Conservation (phyloP, 2,888 invertebrate species). For the Cephus rjabovi region DNA sequence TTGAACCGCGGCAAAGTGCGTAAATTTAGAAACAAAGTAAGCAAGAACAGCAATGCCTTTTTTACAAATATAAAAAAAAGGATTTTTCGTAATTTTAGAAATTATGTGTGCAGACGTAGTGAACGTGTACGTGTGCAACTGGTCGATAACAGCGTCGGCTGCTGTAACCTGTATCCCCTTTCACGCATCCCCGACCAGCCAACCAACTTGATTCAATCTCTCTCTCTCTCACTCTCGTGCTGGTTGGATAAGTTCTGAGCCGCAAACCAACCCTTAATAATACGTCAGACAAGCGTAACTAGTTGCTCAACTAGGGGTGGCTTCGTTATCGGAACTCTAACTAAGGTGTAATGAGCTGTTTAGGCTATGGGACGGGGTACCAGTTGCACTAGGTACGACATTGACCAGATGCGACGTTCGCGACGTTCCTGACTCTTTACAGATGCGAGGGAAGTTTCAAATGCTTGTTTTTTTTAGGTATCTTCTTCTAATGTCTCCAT, state of each 20-base stretch:
- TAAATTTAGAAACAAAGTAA: too few relatives aligned
- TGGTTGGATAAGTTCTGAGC: conserved; percentile 5
- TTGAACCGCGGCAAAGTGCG: too few relatives aligned
- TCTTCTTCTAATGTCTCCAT: neutral
- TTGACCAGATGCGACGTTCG: conserved; percentile 14
- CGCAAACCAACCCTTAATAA: conserved; percentile 22
- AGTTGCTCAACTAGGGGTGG: conserved; percentile 23
- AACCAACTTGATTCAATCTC: conserved; percentile 9
- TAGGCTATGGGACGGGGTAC: neutral
- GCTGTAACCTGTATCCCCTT: conserved; percentile 43
- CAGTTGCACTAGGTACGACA: conserved; percentile 21
- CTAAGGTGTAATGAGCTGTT: neutral
- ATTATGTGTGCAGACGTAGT: conserved; percentile 26
- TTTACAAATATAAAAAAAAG: neutral
- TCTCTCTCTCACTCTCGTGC: neutral
- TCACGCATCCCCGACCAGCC: conserved; percentile 36
- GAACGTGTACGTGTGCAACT: conserved; percentile 40
- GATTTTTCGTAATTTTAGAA: neutral
- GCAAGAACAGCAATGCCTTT: neutral
- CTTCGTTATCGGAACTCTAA: conserved; percentile 23
- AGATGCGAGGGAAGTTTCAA: neutral
- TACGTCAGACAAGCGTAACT: conserved; percentile 22
- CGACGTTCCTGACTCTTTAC: neutral
- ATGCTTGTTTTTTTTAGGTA: neutral
- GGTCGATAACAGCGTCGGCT: conserved; percentile 58